phyloP scores from a whole-genome alignment of 2,888 invertebrate species.

The Tridacna crocea region DNA sequence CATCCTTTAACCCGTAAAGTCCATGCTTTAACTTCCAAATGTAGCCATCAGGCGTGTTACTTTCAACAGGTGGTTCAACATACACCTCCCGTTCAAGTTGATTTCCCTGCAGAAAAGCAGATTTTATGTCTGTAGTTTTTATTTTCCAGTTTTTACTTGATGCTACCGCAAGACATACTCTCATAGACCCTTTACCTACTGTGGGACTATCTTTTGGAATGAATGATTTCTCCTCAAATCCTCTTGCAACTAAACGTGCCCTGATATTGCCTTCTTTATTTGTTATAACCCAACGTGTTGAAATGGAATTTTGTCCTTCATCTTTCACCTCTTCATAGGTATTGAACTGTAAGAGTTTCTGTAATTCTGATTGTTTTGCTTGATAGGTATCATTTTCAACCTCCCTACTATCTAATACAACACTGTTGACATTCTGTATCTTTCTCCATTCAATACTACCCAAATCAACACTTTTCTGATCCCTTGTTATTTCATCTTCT shows the following conservation, averaged over 20 bases:
- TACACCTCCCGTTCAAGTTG: constrained; percentile 50
- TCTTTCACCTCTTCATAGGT: constrained; percentile 47
- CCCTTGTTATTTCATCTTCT: neutral
- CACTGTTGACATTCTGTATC: neutral
- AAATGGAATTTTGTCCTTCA: constrained; percentile 30
- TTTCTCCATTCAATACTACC: neutral
- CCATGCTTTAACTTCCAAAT: constrained; percentile 8
- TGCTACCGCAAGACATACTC: constrained; percentile 41
- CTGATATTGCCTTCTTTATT: constrained; percentile 17
- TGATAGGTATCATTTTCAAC: neutral
- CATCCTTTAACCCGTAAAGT: neutral
- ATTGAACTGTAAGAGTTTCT: constrained; percentile 33
- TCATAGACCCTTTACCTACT: constrained; percentile 43
- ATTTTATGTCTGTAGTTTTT: constrained; percentile 59
- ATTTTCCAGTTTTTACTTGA: constrained; percentile 44
- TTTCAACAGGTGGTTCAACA: constrained; percentile 52
- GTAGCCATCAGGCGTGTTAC: constrained; percentile 10
- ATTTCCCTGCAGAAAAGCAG: constrained; percentile 62
- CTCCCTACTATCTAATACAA: neutral
- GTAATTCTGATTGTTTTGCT: constrained; percentile 47
- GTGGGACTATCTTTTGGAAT: constrained; percentile 48
- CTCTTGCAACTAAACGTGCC: too few relatives aligned
- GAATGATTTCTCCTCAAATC: constrained; percentile 30
- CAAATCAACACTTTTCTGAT: constrained; percentile 8
- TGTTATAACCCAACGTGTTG: constrained; percentile 43